phyloP scores from a whole-genome alignment of 2,113 vertebrate genomes.

The Tylochromis polylepis region DNA sequence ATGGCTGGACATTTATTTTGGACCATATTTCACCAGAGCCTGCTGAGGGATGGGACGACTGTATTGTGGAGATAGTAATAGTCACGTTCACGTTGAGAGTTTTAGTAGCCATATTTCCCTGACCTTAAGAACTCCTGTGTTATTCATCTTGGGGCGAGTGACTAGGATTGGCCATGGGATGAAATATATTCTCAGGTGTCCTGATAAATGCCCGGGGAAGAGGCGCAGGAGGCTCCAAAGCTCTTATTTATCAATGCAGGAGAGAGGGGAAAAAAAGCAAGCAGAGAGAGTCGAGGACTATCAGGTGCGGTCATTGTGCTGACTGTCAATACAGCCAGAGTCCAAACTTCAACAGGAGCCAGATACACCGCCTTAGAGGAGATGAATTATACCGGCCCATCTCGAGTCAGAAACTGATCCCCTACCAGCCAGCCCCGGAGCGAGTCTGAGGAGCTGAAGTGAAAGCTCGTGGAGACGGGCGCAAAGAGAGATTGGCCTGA shows the following conservation, averaged over 20 bases:
- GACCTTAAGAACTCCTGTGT: slow-evolving; percentile 68
- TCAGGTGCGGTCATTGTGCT: slow-evolving; percentile 37
- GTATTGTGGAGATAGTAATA: slow-evolving; percentile 72
- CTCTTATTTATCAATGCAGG: slow-evolving; percentile 66
- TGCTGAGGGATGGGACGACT: slow-evolving; percentile 63
- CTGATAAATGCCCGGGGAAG: slow-evolving; percentile 66
- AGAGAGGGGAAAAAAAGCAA: slow-evolving; percentile 15
- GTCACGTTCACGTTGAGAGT: slow-evolving; percentile 71
- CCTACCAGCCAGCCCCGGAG: slow-evolving; percentile 44
- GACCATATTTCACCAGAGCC: slow-evolving; percentile 51
- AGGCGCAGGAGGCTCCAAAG: slow-evolving; percentile 47
- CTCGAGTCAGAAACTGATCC: slow-evolving; percentile 47
- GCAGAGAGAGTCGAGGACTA: slow-evolving; percentile 32
- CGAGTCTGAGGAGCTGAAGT: slow-evolving; percentile 23
- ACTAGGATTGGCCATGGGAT: slow-evolving; percentile 69
- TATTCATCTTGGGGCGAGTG: slow-evolving; percentile 68
- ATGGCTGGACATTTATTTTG: slow-evolving; percentile 50
- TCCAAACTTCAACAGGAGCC: slow-evolving; percentile 24
- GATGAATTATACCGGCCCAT: slow-evolving; percentile 43
- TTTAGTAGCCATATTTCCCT: slow-evolving; percentile 74
- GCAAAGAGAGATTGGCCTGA: slow-evolving; percentile 38
- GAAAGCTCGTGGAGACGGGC: slow-evolving; percentile 10
- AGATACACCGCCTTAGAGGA: slow-evolving; percentile 31
- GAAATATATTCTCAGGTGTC: slow-evolving; percentile 66
- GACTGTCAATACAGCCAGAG: slow-evolving; percentile 50